Evolutionary conservation across 2,888 invertebrate genomes (phyloP), one percentile per base, ranked within the genome.

Genomic region (Drosophila histrio): DNA sequence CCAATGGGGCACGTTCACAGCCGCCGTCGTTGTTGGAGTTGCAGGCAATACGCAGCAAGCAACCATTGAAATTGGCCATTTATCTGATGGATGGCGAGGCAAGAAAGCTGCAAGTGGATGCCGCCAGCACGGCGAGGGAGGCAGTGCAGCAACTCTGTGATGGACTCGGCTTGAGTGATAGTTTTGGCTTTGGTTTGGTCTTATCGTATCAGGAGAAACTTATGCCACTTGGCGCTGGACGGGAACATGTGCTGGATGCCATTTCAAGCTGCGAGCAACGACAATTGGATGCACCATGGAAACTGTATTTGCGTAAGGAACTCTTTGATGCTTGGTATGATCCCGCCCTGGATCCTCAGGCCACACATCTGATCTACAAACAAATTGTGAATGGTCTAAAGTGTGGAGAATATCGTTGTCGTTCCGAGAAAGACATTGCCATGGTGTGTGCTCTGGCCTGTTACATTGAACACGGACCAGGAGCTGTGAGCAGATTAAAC

Each of bases 251-350:
- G 0, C 96, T 98, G 95, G 98, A 99, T 92, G 98, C 98, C 0
- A 96, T 99, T 85, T 97, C 97, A 0, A 97, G 98, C 91, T 98
- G 98, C 91, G 98, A 99, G 91, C 98, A 98, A 90, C 94, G 95
- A 58, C 97, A 98, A 90, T 93, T 96, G 78, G 95, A 94, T 87
- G 97, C 97, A 3, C 96, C 96, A 0, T 99, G 98, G 98, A 94
- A 96, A 78, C 91, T 98, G 46, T 97, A 96, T 91, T 95, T 96
- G 90, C 93, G 97, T 50, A 96, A 96, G 92, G 98, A 98, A 93
- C 96, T 98, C 60, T 97, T 97, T 91, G 93, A 95, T 19, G 96
- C 97, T 0, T 98, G 98, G 98, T 97, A 98, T 89, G 95, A 98
- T 92, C 96, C 98, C 3, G 91, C 94, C 0, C 94, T 95, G 62